Evolutionary conservation across 2,797 vertebrate species (phyloP).

Genomic region (Eulemur albifrons): DNA sequence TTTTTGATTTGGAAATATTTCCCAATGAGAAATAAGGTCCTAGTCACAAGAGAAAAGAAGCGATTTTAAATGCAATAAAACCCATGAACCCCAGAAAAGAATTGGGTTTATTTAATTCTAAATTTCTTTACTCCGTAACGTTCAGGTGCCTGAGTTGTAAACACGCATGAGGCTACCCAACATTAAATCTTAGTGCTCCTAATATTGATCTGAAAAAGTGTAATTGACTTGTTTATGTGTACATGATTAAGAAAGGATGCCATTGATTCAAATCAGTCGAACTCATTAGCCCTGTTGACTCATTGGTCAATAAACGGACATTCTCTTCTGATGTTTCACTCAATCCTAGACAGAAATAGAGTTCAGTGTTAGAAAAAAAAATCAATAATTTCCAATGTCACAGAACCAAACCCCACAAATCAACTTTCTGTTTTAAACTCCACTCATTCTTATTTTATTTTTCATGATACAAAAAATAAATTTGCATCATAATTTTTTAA

Average conservation of each 20-base stretch:
- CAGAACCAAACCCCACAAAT: background rate
- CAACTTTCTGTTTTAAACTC: background rate
- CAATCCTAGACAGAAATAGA: constrained; percentile 5
- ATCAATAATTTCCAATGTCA: background rate
- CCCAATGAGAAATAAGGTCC: constrained; percentile 47
- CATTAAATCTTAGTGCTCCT: background rate
- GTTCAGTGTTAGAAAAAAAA: background rate
- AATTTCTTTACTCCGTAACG: background rate
- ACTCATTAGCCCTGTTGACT: background rate
- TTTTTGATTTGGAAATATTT: background rate
- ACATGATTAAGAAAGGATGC: background rate
- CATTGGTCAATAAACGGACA: background rate
- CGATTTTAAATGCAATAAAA: background rate
- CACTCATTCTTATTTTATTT: background rate
- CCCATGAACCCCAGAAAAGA: background rate
- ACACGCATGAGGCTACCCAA: background rate
- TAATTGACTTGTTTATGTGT: background rate
- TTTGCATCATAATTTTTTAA: background rate
- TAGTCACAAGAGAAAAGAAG: background rate
- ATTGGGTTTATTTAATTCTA: background rate
- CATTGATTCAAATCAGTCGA: background rate
- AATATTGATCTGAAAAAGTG: background rate
- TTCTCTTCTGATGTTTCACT: background rate
- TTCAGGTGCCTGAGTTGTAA: background rate
- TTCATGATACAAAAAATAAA: background rate